Conservation (phyloP, 2,797 vertebrate species). For the Oreochromis mossambicus region DNA sequence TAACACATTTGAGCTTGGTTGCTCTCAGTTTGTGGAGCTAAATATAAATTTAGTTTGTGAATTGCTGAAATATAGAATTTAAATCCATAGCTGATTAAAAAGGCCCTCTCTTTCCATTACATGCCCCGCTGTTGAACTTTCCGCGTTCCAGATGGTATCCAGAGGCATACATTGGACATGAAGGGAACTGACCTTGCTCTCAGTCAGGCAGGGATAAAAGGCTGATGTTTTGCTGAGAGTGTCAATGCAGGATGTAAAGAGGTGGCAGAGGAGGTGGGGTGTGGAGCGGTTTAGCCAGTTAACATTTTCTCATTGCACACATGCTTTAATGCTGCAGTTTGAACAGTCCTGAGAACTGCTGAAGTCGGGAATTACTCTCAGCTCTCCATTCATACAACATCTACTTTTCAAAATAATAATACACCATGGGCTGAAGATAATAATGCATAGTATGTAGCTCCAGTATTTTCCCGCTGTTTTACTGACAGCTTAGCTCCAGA, state of each 20-base stretch:
- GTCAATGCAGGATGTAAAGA: constrained; percentile 18
- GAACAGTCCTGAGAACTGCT: constrained; percentile 43
- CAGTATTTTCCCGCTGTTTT: constrained; percentile 10
- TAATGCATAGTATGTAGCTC: constrained; percentile 1
- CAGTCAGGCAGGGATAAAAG: constrained; percentile 25
- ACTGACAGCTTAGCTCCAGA: constrained; percentile 27
- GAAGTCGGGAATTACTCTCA: constrained; percentile 34
- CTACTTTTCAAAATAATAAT: constrained; percentile 23
- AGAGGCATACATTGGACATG: constrained; percentile 1
- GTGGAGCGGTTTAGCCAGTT: constrained; percentile 11
- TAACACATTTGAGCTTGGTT: constrained; percentile 37
- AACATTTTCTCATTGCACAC: constrained; percentile 37
- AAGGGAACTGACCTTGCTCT: constrained; percentile 48
- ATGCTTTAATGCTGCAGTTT: constrained; percentile 49
- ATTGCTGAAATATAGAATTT: not conserved
- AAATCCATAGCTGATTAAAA: not conserved
- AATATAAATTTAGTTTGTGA: not conserved
- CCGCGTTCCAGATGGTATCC: constrained; percentile 7
- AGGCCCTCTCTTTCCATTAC: not conserved
- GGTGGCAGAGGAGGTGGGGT: constrained; percentile 2
- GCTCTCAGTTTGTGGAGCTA: not conserved
- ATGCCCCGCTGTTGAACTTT: not conserved
- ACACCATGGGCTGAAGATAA: constrained; percentile 11
- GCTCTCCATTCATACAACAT: constrained; percentile 1
- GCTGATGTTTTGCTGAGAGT: constrained; percentile 18